Conservation (phyloP, 2,113 vertebrate genomes). For the Onychostruthus taczanowskii region DNA sequence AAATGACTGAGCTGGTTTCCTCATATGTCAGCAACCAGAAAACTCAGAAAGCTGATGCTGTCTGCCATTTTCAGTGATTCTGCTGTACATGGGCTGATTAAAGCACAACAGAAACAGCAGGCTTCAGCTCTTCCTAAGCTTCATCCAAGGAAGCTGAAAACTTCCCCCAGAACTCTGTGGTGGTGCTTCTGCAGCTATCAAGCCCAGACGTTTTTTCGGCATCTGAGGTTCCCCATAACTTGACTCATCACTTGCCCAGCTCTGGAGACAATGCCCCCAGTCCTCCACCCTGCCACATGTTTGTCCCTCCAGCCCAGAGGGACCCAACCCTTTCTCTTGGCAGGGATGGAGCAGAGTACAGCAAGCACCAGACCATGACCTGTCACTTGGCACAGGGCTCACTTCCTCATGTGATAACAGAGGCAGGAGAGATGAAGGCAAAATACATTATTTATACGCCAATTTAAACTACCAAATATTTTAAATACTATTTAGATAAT, state of each 20-base stretch:
- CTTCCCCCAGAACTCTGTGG: fast-evolving
- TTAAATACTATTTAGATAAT: neutral
- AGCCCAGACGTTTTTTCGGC: neutral
- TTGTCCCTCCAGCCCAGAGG: neutral
- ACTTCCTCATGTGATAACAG: neutral
- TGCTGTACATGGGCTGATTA: neutral
- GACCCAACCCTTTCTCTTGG: neutral
- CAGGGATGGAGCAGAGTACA: neutral
- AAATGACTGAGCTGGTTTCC: neutral
- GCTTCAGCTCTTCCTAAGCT: neutral
- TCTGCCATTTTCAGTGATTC: neutral
- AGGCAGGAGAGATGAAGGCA: neutral
- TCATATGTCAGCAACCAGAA: neutral
- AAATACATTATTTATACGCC: slow-evolving; percentile 8
- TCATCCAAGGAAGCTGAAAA: neutral
- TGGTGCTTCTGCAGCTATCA: neutral
- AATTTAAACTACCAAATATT: slow-evolving; percentile 24
- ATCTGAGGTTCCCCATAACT: neutral
- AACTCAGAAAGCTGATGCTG: neutral
- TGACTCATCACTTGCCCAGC: neutral
- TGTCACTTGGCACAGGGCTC: neutral
- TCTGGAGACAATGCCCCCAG: neutral
- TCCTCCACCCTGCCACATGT: neutral
- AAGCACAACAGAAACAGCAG: neutral
- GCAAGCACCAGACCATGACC: neutral